Evolutionary conservation across 2,113 vertebrate genomes (phyloP).

Genomic region (Boleophthalmus pectinirostris): DNA sequence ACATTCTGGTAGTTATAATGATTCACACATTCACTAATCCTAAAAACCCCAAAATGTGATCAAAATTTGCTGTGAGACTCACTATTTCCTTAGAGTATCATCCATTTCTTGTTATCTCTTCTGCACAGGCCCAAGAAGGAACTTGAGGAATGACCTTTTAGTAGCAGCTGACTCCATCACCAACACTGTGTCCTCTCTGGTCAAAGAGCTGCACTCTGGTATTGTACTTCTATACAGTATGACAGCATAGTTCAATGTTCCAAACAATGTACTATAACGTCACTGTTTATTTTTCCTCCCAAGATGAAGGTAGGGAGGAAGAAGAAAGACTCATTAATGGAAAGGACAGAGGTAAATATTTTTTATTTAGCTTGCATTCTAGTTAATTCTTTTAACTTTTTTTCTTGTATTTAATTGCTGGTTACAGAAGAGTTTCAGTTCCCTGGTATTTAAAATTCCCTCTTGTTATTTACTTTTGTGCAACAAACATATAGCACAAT

Average conservation of each 20-base stretch:
- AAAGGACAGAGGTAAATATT: constrained; percentile 85
- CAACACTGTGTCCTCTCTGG: constrained; percentile 95
- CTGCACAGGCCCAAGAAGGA: constrained; percentile 84
- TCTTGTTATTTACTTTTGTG: no score
- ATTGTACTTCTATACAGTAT: constrained; percentile 6
- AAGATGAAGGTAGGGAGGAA: constrained; percentile 86
- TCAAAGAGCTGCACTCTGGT: constrained; percentile 97
- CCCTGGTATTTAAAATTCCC: no score
- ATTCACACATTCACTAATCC: no score
- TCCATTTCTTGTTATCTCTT: background rate
- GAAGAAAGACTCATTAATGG: constrained; percentile 87
- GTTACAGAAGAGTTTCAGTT: no score
- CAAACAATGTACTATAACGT: background rate
- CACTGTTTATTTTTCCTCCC: background rate
- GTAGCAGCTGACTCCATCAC: constrained; percentile 97
- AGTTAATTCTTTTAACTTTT: no score
- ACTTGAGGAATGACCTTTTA: constrained; percentile 92
- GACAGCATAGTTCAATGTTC: background rate
- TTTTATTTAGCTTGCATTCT: background rate
- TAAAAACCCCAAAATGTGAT: background rate
- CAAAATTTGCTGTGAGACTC: background rate
- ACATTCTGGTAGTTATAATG: no score
- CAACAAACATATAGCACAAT: no score
- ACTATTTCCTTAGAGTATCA: background rate
- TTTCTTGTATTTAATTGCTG: no score